Percentiles rank a stretch among this genome's conserved stretches.
phyloP scores from a whole-genome alignment of 64 coral and sea anemone species.

The Acropora yongei region DNA sequence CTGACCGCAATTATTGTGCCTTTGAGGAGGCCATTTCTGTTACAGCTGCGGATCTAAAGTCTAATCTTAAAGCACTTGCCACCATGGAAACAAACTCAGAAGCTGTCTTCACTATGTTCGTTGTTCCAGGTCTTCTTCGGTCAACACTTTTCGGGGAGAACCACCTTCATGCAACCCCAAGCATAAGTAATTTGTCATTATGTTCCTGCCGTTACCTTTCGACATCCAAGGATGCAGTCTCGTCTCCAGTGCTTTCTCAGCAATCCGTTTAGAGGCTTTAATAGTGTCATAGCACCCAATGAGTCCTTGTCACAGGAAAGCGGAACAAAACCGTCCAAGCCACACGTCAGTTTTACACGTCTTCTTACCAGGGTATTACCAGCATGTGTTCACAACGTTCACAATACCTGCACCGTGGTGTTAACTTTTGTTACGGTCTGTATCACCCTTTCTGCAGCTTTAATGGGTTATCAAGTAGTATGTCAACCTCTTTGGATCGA shows the following conservation, averaged over 20 bases:
- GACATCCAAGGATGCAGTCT: too few relatives aligned
- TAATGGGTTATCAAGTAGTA: not conserved
- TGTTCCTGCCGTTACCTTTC: too few relatives aligned
- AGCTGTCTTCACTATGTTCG: conserved; percentile 44
- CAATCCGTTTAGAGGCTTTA: too few relatives aligned
- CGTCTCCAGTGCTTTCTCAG: too few relatives aligned
- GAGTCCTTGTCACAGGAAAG: too few relatives aligned
- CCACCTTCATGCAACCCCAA: conserved; percentile 23
- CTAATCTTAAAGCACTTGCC: not conserved
- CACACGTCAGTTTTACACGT: too few relatives aligned
- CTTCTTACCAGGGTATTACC: too few relatives aligned
- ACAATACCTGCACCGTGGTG: not conserved
- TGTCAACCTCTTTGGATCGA: not conserved
- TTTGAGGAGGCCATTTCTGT: conserved; percentile 25
- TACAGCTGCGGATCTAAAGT: conserved; percentile 8
- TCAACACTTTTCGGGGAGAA: conserved; percentile 56
- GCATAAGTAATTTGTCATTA: too few relatives aligned
- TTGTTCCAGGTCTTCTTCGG: conserved; percentile 42
- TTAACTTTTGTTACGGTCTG: not conserved
- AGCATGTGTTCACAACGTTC: not conserved
- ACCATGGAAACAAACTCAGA: conserved; percentile 21
- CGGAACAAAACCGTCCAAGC: too few relatives aligned
- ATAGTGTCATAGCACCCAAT: too few relatives aligned
- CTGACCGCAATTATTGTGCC: not conserved
- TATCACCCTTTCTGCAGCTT: not conserved